Conservation (phyloP, 2,888 invertebrate species). For the Euplexia lucipara region DNA sequence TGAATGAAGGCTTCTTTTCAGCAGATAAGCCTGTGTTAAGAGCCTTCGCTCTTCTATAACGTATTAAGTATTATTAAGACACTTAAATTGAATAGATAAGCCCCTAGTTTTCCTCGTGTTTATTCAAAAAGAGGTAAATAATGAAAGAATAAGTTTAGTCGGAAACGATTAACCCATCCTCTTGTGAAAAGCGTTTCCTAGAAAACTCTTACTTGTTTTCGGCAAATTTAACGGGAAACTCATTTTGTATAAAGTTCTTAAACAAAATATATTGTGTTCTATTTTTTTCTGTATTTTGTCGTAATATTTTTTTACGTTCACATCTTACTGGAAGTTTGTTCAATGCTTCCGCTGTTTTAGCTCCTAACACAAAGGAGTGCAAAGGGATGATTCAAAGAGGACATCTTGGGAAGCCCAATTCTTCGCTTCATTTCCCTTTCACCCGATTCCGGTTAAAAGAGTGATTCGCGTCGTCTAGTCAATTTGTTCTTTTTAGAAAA, state of each 20-base stretch:
- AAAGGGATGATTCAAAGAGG: slow-evolving; percentile 67
- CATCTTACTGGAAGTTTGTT: slow-evolving; percentile 27
- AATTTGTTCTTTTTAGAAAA: slow-evolving; percentile 65
- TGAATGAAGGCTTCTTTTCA: too few species aligned
- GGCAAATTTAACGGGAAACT: background rate
- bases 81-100: background rate
- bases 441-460: slow-evolving; percentile 64
- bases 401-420: slow-evolving; percentile 67
- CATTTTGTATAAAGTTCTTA: background rate
- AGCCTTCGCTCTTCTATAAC: too few species aligned
- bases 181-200: slow-evolving; percentile 8
- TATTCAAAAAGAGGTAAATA: slow-evolving; percentile 2
- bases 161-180: background rate
- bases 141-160: background rate
- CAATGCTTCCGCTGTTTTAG: slow-evolving; percentile 47
- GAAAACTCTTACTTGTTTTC: background rate
- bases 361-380: slow-evolving; percentile 63
- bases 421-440: slow-evolving; percentile 67
- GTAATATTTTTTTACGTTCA: background rate
- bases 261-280: background rate
- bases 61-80: too few species aligned
- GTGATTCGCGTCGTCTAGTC: slow-evolving; percentile 68
- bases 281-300: background rate
- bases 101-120: background rate
- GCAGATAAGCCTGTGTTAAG: too few species aligned